A percentile compares a stretch with the other conserved stretches of the same genome.
phyloP scores from a whole-genome alignment of 1,140 invertebrate species.

The Cotesia chilonis region DNA sequence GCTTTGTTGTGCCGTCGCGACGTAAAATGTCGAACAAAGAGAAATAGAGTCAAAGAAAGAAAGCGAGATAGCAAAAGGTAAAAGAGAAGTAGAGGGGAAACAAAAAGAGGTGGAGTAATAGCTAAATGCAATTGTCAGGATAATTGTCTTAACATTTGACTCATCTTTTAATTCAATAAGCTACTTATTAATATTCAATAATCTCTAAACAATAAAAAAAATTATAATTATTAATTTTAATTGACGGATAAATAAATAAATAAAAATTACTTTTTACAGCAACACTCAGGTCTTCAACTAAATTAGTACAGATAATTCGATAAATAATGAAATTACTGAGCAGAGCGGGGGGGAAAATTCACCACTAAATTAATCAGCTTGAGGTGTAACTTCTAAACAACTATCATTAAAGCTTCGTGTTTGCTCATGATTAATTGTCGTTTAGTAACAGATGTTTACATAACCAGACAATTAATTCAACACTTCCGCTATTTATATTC shows the following conservation, averaged over 20 bases:
- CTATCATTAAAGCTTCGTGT: conserved; percentile 18
- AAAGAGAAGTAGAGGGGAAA: conserved; percentile 8
- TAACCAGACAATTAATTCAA: no score
- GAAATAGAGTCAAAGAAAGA: not conserved
- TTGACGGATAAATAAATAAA: no score
- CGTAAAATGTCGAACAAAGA: conserved; percentile 7
- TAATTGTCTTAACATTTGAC: conserved; percentile 2
- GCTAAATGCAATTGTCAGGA: conserved; percentile 7
- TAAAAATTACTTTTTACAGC: no score
- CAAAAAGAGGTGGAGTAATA: conserved; percentile 15
- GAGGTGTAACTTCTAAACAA: conserved; percentile 21
- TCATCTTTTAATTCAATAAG: not conserved
- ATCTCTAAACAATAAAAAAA: no score
- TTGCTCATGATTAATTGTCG: conserved; percentile 12
- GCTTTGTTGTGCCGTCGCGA: conserved; percentile 55
- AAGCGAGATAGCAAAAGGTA: not conserved
- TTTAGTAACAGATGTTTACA: not conserved
- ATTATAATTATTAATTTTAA: no score
- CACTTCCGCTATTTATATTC: no score
- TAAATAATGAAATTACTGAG: conserved; percentile 16
- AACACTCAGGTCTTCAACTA: no score
- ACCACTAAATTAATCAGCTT: conserved; percentile 6
- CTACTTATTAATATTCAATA: no score
- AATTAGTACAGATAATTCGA: not conserved
- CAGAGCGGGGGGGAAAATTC: not conserved